Evolutionary conservation across 2,888 invertebrate genomes (phyloP), one percentile per base, ranked within the genome.

Genomic region (Ctenicera cuprea): DNA sequence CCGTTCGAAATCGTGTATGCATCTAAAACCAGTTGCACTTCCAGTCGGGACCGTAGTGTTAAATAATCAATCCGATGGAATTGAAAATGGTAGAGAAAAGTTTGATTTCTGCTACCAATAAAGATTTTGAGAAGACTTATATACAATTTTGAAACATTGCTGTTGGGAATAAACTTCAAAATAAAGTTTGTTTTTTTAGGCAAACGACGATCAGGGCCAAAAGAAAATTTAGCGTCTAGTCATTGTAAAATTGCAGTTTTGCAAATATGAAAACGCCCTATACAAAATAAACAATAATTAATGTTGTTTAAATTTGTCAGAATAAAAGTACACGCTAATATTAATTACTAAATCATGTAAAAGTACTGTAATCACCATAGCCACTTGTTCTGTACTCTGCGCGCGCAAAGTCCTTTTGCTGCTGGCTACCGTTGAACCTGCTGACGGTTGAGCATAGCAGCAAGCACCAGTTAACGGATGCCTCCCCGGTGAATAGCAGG

Each of bases 381-480:
- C 50, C 38, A 45, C 52, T 61, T 41, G 67, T 65, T 57, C 54
- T 61, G 20, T 16, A 22, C 48, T 52, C 65, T 79, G 77, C 77
- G 79, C 79, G 79, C 79, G 80, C 80, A 77, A 74, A 77, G 71
- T 74, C n/a, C 76, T 77, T 74, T 71, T 67, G 69, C 63, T 64
- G 63, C 64, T 69, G 52, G 77, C 75, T 75, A 76, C 72, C 72
- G 75, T 63, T 76, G 74, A 74, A 74, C 74, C 69, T 73, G 70
- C 69, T 65, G 72, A 63, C 75, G 77, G 72, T 74, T 71, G 59
- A 63, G 74, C 74, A 64, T 71, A 71, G 30, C 72, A 74, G 76
- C 79, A 80, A 71, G 30, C 72, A 74, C 76, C 79, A 80, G 80
- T 80, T 75, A 77, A 78, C 78, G 76, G 75, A 78, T 76, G 77